Conservation (phyloP, 2,797 vertebrate genomes). For the Schizothorax lantsangensis region DNA sequence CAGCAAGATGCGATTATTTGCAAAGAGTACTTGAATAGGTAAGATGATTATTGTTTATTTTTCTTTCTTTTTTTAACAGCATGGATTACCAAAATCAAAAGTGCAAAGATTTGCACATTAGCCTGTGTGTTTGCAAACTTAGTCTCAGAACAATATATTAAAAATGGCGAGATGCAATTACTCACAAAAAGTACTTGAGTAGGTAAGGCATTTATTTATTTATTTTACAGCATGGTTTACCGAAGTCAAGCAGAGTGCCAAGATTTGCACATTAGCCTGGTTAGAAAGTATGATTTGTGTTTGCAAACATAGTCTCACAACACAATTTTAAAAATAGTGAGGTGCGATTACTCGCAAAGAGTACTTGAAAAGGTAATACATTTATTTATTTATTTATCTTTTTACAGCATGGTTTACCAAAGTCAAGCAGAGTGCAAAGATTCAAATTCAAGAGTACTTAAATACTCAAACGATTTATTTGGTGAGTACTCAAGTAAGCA, state of each 20-base stretch:
- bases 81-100: no score
- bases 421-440: neutral
- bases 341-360: neutral
- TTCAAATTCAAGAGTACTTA: neutral
- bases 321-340: neutral
- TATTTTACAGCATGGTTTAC: constrained; percentile 38
- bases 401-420: neutral
- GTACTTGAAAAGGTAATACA: neutral
- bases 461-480: neutral
- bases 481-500: neutral
- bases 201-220: neutral
- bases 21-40: no score
- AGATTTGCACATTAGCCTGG: neutral
- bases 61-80: no score
- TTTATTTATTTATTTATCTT: neutral
- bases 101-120: neutral
- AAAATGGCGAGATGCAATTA: no score
- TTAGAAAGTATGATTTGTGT: neutral
- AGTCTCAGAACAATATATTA: neutral
- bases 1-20: neutral
- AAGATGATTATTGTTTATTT: no score
- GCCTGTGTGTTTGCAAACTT: neutral
- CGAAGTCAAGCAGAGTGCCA: constrained; percentile 25
- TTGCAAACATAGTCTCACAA: neutral
- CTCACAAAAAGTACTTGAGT: neutral